These are phyloP conservation scores for Trichosurus vulpecula DNA, from an alignment of 2,797 vertebrate genomes.

Conservation along the genomic window DNA sequence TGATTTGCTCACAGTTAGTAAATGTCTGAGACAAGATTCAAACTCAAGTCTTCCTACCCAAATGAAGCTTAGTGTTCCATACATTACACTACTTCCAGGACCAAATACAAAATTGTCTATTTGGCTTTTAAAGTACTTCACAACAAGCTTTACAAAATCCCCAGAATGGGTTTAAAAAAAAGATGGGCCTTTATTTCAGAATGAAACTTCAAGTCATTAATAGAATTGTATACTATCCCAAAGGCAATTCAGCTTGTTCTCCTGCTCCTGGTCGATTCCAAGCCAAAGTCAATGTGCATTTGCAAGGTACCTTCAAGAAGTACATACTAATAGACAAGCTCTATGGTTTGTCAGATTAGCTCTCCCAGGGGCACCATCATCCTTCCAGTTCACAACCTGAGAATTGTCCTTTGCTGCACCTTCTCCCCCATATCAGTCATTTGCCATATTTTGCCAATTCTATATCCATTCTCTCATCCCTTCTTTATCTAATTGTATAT, in stretches of 20 bases:
- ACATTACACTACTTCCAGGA: background rate
- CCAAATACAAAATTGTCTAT: background rate
- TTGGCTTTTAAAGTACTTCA: background rate
- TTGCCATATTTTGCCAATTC: too few species aligned
- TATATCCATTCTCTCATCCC: too few species aligned
- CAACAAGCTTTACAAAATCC: background rate
- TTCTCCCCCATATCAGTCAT: too few species aligned
- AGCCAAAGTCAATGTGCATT: background rate
- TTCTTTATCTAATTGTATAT: too few species aligned
- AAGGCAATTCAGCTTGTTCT: background rate
- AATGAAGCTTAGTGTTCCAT: background rate
- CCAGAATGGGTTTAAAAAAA: background rate
- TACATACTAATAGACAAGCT: background rate
- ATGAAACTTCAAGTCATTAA: background rate
- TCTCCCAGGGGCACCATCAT: too few species aligned
- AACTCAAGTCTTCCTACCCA: background rate
- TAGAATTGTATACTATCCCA: background rate
- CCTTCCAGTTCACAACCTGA: too few species aligned
- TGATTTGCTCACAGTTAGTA: background rate
- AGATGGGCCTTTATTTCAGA: background rate
- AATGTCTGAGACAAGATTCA: background rate
- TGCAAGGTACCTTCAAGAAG: background rate
- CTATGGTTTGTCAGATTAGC: too few species aligned
- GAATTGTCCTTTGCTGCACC: too few species aligned
- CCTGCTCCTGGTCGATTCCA: background rate